These are phyloP conservation scores for Pipistrellus kuhlii DNA, from an alignment of 2,797 vertebrate genomes.

Conservation along the genomic window DNA sequence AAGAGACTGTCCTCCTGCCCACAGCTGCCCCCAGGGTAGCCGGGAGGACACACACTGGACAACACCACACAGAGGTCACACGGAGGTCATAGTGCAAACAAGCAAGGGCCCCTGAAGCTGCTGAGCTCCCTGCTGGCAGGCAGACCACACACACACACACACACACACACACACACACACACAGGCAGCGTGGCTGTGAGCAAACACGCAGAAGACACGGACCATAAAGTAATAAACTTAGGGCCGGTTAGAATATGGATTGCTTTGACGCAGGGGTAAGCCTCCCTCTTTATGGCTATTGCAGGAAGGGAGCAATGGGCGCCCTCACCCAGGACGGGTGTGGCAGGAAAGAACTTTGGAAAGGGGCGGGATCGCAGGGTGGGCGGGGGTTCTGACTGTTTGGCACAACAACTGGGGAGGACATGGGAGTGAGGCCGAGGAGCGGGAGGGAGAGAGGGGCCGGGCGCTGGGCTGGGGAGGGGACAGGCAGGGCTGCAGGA, in stretches of 20 bases:
- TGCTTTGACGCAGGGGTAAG: conserved; percentile 12
- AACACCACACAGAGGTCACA: neutral
- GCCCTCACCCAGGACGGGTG: neutral
- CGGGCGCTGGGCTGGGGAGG: neutral
- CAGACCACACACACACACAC: neutral
- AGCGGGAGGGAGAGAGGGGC: neutral
- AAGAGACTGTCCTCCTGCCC: neutral
- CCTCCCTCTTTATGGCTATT: conserved; percentile 22
- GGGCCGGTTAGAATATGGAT: neutral
- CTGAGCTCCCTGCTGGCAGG: neutral
- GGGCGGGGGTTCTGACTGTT: neutral
- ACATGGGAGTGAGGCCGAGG: neutral
- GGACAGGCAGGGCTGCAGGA: neutral
- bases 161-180: neutral
- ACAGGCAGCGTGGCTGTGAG: neutral
- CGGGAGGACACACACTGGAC: neutral
- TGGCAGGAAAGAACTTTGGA: conserved; percentile 54
- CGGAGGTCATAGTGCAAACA: neutral
- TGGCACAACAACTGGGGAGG: neutral
- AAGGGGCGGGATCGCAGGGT: neutral
- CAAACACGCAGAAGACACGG: neutral
- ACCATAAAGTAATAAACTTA: conserved; percentile 52
- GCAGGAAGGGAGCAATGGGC: neutral
- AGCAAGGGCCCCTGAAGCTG: neutral
- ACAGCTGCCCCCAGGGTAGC: neutral